Percentiles rank a stretch among this genome's conserved stretches.
Evolutionary conservation across 2,113 vertebrate species (phyloP).

Genomic region (Urocitellus parryii): DNA sequence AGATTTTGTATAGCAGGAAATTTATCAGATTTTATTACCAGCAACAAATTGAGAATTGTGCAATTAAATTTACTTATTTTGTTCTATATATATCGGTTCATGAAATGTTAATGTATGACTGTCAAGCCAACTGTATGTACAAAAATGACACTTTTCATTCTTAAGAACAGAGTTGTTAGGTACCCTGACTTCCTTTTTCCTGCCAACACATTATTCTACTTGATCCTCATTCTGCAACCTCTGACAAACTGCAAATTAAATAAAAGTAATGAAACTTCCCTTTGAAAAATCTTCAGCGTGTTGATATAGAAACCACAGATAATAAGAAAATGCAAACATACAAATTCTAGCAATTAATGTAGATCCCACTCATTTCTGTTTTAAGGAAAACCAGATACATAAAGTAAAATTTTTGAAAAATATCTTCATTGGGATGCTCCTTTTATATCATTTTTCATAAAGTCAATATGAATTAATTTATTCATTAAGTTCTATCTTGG

Average conservation of each 20-base stretch:
- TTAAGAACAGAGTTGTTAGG: not conserved
- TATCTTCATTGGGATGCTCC: conserved; percentile 9
- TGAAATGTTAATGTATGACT: conserved; percentile 45
- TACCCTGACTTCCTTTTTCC: not conserved
- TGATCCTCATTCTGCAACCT: not conserved
- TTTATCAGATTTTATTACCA: conserved; percentile 48
- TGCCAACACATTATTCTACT: not conserved
- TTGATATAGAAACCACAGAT: not conserved
- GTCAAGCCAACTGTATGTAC: not conserved
- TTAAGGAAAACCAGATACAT: not conserved
- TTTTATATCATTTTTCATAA: conserved; percentile 21
- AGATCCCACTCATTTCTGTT: not conserved
- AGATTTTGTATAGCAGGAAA: not conserved
- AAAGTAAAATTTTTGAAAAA: conserved; percentile 21
- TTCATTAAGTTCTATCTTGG: conserved; percentile 42
- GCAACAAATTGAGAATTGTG: conserved; percentile 17
- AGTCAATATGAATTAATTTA: not conserved
- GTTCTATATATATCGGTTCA: not conserved
- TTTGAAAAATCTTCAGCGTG: not conserved
- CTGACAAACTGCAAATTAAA: conserved; percentile 23
- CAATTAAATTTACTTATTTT: conserved; percentile 52
- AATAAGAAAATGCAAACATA: conserved; percentile 40
- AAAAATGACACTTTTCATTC: conserved; percentile 14
- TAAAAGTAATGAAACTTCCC: not conserved
- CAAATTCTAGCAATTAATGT: not conserved